Base-by-base conservation (phyloP, 1,140 invertebrate genomes). In the Caenorhabditis briggsae region DNA sequence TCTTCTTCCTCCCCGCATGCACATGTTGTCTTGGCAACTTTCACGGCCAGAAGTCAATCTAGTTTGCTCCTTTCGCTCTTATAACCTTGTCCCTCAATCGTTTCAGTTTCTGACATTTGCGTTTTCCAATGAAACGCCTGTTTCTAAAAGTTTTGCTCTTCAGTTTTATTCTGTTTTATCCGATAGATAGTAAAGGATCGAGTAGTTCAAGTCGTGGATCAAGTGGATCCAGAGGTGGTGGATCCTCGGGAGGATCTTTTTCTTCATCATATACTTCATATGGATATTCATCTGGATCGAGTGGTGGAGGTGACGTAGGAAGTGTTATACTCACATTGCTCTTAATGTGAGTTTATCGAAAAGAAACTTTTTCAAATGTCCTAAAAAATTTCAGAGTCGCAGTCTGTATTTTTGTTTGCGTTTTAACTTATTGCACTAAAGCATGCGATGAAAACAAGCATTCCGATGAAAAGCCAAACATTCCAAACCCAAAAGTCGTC, bases 21-120 rank as follows among this genome's bases (percentile, higher is more conserved):
- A 53, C 56, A 58, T 18, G 56, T 58, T n/a, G 56, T 58, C 56
- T 58, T 58, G 56, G 5, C 56, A 58, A 58, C 56, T n/a, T n/a
- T n/a, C 56, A 58, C 56, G 3, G 6, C 1, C 18, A 14, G 6
- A n/a, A 2, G 56, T n/a, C 12, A n/a, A 7, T 58, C 56, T 16
- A 58, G 56, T 58, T 58, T 58, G 3, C 33, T 33, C 33, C 33
- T 33, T 33, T 33, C 33, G 33, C 33, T 33, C 33, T 33, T 33
- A 33, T 33, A 33, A 33, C 33, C 33, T 33, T 33, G 3, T 33
- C 33, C 33, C 33, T 3, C 33, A 33, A 33, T 33, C 33, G 33
- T 3, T 33, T 33, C 33, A 33, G 33, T 33, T 33, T 33, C 33
- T 33, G 33, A 33, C 33, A 33, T 33, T 33, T 33, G 33, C 33